Conservation (phyloP, 2,797 vertebrate genomes). For the Lepidocolaptes lacrymiger region DNA sequence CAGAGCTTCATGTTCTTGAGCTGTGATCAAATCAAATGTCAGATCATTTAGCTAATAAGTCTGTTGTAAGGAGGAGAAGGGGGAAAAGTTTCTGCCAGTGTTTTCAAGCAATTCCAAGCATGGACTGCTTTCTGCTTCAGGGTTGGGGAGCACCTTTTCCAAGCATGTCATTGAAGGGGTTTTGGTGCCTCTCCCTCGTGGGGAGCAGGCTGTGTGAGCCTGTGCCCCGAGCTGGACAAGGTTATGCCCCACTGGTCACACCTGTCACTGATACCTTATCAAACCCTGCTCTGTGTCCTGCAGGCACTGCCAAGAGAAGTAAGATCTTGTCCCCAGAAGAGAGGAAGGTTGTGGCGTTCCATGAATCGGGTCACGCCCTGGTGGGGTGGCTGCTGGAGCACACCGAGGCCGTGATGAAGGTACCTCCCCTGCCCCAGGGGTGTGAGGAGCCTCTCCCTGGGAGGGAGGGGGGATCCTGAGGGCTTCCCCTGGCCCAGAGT, state of each 20-base stretch:
- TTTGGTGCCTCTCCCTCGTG: not conserved
- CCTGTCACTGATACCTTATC: accelerated
- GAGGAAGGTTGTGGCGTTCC: conserved; percentile 91
- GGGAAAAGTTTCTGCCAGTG: not conserved
- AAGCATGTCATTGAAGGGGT: not conserved
- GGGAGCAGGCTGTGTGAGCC: not conserved
- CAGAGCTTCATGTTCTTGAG: not conserved
- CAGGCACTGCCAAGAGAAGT: conserved; percentile 93
- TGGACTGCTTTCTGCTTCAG: not conserved
- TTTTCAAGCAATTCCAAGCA: not conserved
- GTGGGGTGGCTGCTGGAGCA: conserved; percentile 97
- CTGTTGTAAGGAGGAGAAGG: not conserved
- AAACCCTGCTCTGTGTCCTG: not conserved
- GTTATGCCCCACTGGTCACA: not conserved
- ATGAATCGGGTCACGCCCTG: conserved; percentile 92
- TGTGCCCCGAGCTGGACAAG: not conserved
- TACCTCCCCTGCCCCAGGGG: not conserved
- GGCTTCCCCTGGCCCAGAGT: not conserved
- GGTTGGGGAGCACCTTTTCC: not conserved
- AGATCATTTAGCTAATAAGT: not conserved
- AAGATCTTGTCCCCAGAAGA: conserved; percentile 94
- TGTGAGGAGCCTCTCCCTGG: accelerated
- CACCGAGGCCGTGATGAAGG: conserved; percentile 97
- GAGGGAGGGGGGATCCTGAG: not conserved
- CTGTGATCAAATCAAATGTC: not conserved